Percentiles rank a stretch among this genome's conserved stretches.
phyloP scores from a whole-genome alignment of 2,113 vertebrate species.

The Etheostoma cragini region DNA sequence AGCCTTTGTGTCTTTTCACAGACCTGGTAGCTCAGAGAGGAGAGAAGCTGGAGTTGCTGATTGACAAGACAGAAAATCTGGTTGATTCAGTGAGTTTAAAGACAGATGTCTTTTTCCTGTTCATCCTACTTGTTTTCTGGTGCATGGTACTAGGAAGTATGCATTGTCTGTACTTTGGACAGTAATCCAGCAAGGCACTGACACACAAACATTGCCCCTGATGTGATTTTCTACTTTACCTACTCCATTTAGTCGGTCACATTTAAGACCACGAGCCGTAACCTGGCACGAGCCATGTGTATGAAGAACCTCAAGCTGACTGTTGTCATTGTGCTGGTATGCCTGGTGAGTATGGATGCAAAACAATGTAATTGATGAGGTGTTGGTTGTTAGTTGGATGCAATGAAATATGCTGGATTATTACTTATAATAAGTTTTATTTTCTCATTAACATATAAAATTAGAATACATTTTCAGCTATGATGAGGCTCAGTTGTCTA shows the following conservation, averaged over 20 bases:
- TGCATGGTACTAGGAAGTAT: neutral
- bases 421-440: neutral
- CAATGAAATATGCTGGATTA: neutral
- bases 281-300: slow-evolving; percentile 97
- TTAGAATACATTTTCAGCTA: neutral
- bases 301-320: slow-evolving; percentile 99
- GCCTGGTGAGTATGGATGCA: slow-evolving; percentile 86
- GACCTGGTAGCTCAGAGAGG: slow-evolving; percentile 98
- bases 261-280: slow-evolving; percentile 98
- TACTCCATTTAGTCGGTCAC: slow-evolving; percentile 90
- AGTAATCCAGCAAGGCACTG: neutral
- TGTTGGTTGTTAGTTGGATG: neutral
- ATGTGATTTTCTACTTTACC: neutral
- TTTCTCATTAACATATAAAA: neutral
- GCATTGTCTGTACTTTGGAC: neutral
- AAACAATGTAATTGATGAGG: neutral
- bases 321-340: slow-evolving; percentile 88
- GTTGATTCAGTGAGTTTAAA: slow-evolving; percentile 93
- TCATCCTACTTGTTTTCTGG: neutral
- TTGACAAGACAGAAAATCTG: slow-evolving; percentile 98
- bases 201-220: neutral
- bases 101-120: neutral
- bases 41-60: slow-evolving; percentile 96
- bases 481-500: neutral
- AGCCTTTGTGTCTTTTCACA: slow-evolving; percentile 68